phyloP scores from a whole-genome alignment of 2,888 invertebrate genomes.

The Eupithecia subfuscata region DNA sequence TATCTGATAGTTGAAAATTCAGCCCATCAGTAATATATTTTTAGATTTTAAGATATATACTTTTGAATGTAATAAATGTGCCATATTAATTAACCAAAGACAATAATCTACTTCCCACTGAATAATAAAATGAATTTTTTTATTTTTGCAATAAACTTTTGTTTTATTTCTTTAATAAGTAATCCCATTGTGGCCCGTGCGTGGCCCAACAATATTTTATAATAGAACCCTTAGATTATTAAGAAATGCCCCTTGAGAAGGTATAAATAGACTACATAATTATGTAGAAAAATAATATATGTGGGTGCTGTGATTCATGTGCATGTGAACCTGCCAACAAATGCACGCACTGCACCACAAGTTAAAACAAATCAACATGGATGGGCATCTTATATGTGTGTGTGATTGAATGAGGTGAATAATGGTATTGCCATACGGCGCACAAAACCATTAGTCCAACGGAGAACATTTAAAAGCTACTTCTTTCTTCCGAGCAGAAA shows the following conservation, averaged over 20 bases:
- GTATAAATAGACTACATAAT: neutral
- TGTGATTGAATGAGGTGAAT: neutral
- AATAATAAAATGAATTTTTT: neutral
- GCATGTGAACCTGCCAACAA: too few species aligned
- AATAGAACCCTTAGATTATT: neutral
- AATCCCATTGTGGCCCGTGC: neutral
- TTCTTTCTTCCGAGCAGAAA: too few species aligned
- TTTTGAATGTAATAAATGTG: constrained; percentile 10
- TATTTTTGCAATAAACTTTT: neutral
- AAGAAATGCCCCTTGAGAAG: neutral
- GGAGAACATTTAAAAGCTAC: too few species aligned
- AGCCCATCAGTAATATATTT: neutral
- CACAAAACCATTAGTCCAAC: neutral
- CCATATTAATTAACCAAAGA: constrained; percentile 19
- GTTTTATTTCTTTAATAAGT: neutral
- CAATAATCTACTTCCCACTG: neutral
- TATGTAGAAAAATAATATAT: too few species aligned
- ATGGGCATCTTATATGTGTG: too few species aligned
- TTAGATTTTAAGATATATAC: neutral
- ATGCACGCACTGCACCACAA: too few species aligned
- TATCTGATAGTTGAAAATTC: neutral
- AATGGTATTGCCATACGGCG: neutral
- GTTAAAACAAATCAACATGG: too few species aligned
- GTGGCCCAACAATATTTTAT: neutral
- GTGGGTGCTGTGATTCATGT: too few species aligned